Evolutionary conservation across 2,797 vertebrate species (phyloP), one percentile per base, ranked within the genome.

Genomic region (Taeniopygia guttata): DNA sequence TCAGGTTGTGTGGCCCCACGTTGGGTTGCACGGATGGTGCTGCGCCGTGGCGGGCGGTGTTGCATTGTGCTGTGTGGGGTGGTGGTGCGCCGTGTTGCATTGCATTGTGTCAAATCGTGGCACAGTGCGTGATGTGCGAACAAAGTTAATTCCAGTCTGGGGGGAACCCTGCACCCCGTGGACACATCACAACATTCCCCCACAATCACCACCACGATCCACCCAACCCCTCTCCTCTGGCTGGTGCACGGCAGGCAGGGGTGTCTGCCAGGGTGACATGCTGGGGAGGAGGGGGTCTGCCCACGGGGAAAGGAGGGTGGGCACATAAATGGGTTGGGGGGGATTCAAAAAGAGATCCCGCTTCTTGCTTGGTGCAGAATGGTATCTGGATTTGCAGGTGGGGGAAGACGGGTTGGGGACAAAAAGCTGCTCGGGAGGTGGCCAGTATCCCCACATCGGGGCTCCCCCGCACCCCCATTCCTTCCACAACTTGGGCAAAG

Each of bases 91-190:
- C 4, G 52, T 63, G 93, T 96, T 92, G 90, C 92, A 90, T 67
- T 75, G 80, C 54, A 1, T 78, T 81, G 80, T 92, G 80, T 60
- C 80, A 43, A 77, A 90, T 15, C 6, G 30, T 72, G 68, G 73
- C 22, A 12, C 0, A 17, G 68, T 3, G 22, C 5, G 7, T 48
- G 85, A 91, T 62, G 36, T 32, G 82, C 51, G 76, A 55, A 16
- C 60, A 63, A 96, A 96, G 95, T 89, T 85, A 93, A 79, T 87
- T 67, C 64, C 72, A 22, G 25, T 40, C 62, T 40, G 9, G 27
- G 60, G 75, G 66, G 68, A 68, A 21, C 15, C 43, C 46, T 70
- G 84, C 26, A 74, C 32, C 75, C 64, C 15, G 1, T 3, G 29
- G 64, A 43, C 36, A 27, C 20, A 72, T 55, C 43, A 19, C 17